Evolutionary conservation across 2,797 vertebrate species (phyloP).

Genomic region (Borostomias antarcticus): DNA sequence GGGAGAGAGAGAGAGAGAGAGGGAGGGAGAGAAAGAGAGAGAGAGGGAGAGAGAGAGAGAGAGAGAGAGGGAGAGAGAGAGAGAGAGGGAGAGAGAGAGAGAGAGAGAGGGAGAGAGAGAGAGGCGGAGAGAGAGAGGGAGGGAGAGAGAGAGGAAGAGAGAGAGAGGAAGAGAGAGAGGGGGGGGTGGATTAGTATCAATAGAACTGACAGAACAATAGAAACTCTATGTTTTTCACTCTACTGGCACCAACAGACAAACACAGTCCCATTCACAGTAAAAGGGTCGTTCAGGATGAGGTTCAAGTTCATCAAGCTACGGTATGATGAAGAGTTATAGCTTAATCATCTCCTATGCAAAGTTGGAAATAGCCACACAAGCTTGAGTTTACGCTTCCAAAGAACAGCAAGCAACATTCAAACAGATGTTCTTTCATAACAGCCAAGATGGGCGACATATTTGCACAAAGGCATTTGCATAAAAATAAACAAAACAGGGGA

Average conservation of each 20-base stretch:
- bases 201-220: no score
- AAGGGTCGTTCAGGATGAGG: no score
- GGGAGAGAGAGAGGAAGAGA: neutral
- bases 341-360: no score
- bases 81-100: neutral
- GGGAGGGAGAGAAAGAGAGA: neutral
- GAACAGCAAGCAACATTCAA: constrained; percentile 2
- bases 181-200: neutral
- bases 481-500: constrained; percentile 37
- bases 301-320: no score
- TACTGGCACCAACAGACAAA: no score
- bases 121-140: neutral
- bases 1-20: neutral
- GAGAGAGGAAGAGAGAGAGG: neutral
- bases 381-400: constrained; percentile 29
- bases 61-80: neutral
- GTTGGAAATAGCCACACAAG: neutral
- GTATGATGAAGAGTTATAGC: no score
- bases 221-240: no score
- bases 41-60: neutral
- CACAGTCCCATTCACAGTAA: no score
- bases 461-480: constrained; percentile 59
- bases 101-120: neutral
- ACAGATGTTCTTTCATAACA: neutral
- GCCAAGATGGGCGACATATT: constrained; percentile 38